Evolutionary conservation across 2,113 vertebrate genomes (phyloP), one percentile per base, ranked within the genome.

Genomic region (Turdus rufiventris): DNA sequence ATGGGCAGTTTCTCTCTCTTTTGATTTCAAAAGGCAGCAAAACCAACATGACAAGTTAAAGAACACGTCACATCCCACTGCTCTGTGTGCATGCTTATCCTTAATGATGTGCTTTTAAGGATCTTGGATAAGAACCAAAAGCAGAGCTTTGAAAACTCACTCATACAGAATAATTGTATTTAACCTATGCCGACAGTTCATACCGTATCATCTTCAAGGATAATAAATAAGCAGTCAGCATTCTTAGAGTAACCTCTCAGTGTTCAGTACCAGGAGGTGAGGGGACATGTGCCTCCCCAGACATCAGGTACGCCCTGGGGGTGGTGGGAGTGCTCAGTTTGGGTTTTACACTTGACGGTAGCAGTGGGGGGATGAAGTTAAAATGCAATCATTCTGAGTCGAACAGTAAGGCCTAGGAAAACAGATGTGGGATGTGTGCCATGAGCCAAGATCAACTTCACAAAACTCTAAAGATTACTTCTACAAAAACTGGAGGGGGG

Each of bases 391-490:
- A 81, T 80, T 88, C 92, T 13, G 40, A 91, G 74, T 92, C 94
- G 92, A 75, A 85, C 63, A n/a, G 83, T 79, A 92, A 93, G 61
- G 62, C 58, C 88, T 92, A 94, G 79, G 89, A 95, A 97, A 97
- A 94, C 94, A 97, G 93, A 97, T 96, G 91, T 90, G 94, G 85
- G 80, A 67, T 89, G 72, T 80, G 76, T 85, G 86, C 73, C 81
- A 47, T 82, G 74, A 93, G 95, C 94, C 94, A 94, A 96, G 93
- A 94, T 94, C 92, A 96, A 94, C 94, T 85, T 85, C 85, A 28
- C 38, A 53, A 61, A 95, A 94, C 91, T 94, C 89, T 58, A 71
- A 93, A 93, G 87, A 96, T 88, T 78, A 95, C 63, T 67, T 68
- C 73, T 83, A 79, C 47, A 93, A 93, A 90, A 71, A 53, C 54